Base-by-base conservation (phyloP, 1,140 invertebrate species). In the Camponotus pennsylvanicus region DNA sequence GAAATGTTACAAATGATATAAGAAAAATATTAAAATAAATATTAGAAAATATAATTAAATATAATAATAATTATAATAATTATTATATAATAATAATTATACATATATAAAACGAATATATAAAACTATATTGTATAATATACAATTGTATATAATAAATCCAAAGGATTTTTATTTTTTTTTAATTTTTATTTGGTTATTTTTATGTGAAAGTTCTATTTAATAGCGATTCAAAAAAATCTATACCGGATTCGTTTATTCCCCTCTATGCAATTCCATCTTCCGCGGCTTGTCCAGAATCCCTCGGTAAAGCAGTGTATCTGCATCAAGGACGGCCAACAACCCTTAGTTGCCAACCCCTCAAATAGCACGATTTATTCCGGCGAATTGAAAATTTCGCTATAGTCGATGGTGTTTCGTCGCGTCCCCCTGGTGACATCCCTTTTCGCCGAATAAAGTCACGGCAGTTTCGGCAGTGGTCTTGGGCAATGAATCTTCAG, bases 241-340 rank as follows among this genome's bases (percentile, higher is more conserved):
- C 5, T 3, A 80, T 4, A 3, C 8, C 15, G 9, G n/a, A 18
- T 45, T 63, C 1, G 40, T 45, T 9, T 2, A 13, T 21, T 11
- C 18, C 40, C 3, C 55, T 83, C 55, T 75, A 61, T 15, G 13
- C 13, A 21, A 21, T 1, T 34, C 32, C 34, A 55, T 21, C n/a
- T 11, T 13, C 42, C 82, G 11, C 27, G 21, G 70, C 37, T 89
- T 84, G 75, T 87, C 73, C 85, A 88, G 71, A 88, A 90, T 80
- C 64, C 55, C 59, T 78, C 77, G 89, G 89, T 90, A 90, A 90
- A 90, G 76, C 66, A 90, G 89, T 57, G 13, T 52, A 21, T 21
- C 21, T 15, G 18, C 21, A 18, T 2, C 70, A 13, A 55, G 37
- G n/a, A 57, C 2, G 9, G 55, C 15, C 42, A 52, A 52, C 86